Percentiles rank a stretch among this genome's conserved stretches.
These are phyloP conservation scores for Proisotoma minuta DNA, from an alignment of 2,888 invertebrate species.

Conservation along the genomic window DNA sequence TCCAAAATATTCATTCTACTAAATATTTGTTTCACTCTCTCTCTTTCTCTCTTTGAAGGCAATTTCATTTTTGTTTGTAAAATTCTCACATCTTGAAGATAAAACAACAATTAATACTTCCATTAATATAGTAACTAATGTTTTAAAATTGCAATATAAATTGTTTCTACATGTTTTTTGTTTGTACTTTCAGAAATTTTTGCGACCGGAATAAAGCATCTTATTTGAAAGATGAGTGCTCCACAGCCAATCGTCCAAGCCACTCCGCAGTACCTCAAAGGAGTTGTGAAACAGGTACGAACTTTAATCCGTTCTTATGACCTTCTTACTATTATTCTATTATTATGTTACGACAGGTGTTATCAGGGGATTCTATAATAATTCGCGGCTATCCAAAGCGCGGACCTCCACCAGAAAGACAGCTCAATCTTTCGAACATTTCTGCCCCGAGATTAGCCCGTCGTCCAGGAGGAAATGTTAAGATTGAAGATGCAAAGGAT, in stretches of 20 bases:
- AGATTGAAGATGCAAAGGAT: conserved; percentile 65
- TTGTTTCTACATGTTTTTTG: not conserved
- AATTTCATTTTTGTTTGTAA: too few relatives aligned
- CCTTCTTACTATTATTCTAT: conserved; percentile 3
- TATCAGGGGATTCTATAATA: conserved; percentile 93
- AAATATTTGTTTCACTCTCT: too few relatives aligned
- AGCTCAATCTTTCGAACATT: conserved; percentile 83
- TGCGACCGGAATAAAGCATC: not conserved
- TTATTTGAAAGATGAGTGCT: not conserved
- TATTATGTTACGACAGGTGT: conserved; percentile 62
- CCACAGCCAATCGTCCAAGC: conserved; percentile 2
- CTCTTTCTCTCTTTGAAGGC: too few relatives aligned
- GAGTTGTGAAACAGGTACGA: conserved; percentile 61
- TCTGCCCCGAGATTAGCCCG: conserved; percentile 86
- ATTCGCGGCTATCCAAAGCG: conserved; percentile 76
- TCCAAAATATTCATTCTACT: too few relatives aligned
- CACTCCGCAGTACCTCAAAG: conserved; percentile 51
- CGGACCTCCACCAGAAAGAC: conserved; percentile 88
- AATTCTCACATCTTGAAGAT: too few relatives aligned
- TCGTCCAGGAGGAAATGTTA: conserved; percentile 59
- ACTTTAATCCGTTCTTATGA: not conserved
- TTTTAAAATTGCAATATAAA: too few relatives aligned
- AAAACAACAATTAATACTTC: too few relatives aligned
- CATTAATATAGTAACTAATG: too few relatives aligned
- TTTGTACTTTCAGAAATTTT: not conserved